phyloP scores from a whole-genome alignment of 2,888 invertebrate genomes.

The Carcina quercana region DNA sequence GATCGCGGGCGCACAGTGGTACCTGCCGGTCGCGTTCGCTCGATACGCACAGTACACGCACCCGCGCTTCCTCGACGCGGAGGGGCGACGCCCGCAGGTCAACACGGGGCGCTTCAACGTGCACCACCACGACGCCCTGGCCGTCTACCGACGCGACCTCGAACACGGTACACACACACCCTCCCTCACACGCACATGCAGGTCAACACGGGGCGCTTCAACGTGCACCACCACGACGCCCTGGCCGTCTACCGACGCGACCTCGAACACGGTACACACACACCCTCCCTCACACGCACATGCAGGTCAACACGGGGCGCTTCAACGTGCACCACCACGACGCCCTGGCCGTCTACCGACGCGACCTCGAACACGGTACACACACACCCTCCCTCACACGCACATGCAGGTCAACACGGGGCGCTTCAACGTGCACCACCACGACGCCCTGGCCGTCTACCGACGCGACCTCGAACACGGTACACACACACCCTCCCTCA shows the following conservation, averaged over 20 bases:
- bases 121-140: conserved; percentile 78
- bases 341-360: conserved; percentile 86
- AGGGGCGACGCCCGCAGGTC: conserved; percentile 81
- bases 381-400: no score
- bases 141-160: conserved; percentile 91
- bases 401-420: conserved; percentile 81
- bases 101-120: conserved; percentile 50
- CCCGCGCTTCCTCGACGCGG: conserved; percentile 78
- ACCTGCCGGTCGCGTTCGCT: conserved; percentile 92
- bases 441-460: conserved; percentile 86
- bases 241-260: conserved; percentile 90
- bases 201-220: conserved; percentile 72
- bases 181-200: no score
- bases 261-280: no score
- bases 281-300: no score
- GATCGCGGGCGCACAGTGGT: conserved; percentile 90
- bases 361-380: conserved; percentile 89
- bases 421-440: conserved; percentile 57
- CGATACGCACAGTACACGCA: conserved; percentile 86
- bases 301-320: conserved; percentile 78
- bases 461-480: conserved; percentile 87
- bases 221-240: conserved; percentile 74
- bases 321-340: conserved; percentile 69
- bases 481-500: no score
- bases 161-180: conserved; percentile 35